Base-by-base conservation (phyloP, 2,888 invertebrate genomes). In the Cosmorhoe ocellata region DNA sequence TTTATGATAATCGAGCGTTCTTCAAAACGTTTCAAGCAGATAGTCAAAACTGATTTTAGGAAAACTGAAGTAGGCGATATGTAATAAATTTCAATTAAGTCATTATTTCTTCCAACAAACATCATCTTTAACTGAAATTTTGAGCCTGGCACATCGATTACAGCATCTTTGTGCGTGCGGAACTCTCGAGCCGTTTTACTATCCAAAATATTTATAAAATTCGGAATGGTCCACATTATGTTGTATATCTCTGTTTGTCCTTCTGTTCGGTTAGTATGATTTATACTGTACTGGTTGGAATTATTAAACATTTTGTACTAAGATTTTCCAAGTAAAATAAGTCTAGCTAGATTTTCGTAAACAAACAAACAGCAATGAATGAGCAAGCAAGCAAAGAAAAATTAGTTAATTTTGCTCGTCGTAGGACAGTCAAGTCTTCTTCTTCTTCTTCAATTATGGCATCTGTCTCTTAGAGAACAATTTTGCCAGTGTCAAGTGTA, bases 51-150 rank as follows among this genome's bases (percentile, higher is more conserved):
- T 1, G 84, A 80, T 58, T 90, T 88, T 11, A 88, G 55, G 61
- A 88, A 89, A 2, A 88, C 78, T 1, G 86, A 74, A 39, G 65
- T 75, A 2, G 84, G 83, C 2, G 83, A 83, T 48, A 85, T 65
- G 50, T 80, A 90, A 57, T 84, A 87, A 44, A 90, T 80, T 61
- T 89, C 89, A 30, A 88, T 81, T 0, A 89, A 76, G 52, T 89
- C 88, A 50, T 86, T 85, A 44, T 84, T 76, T 36, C 77, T 74
- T 1, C 90, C 90, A 30, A 86, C 59, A 52, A 89, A 85, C 47
- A 81, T 79, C 80, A 90, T 87, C 67, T 89, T 90, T 24, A 89
- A 59, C 58, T 86, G 84, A 47, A 89, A 88, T 45, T 73, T 71
- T 1, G 77, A 71, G 40, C 81, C 75, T 1, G 63, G 44, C 1